phyloP scores from a whole-genome alignment of 2,113 vertebrate species.

The Passerina amoena region DNA sequence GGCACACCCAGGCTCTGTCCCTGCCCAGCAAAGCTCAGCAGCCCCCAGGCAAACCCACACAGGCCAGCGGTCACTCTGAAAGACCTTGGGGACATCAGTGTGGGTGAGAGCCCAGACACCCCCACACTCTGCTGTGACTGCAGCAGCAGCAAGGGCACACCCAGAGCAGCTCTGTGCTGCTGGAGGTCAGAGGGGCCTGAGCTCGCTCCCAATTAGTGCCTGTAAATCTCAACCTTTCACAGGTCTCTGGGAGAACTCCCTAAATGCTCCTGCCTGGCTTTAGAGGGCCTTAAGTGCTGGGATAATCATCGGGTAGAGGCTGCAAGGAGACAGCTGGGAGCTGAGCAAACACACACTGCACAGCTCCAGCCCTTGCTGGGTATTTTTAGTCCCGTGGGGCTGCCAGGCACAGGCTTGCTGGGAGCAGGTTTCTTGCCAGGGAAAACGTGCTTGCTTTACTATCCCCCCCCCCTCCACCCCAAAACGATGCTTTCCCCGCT shows the following conservation, averaged over 20 bases:
- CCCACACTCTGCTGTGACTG: not conserved
- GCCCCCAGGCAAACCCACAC: not conserved
- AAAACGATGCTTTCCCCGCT: not conserved
- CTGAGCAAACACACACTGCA: slow-evolving; percentile 2
- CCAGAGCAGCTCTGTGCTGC: not conserved
- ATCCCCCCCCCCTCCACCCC: not conserved
- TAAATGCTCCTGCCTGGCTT: not conserved
- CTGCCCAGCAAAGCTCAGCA: rapidly evolving
- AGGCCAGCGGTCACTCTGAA: rapidly evolving
- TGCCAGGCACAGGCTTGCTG: slow-evolving; percentile 37
- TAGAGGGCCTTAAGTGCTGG: not conserved
- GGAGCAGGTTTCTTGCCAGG: not conserved
- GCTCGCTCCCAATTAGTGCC: not conserved
- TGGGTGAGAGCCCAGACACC: not conserved
- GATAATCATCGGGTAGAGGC: not conserved
- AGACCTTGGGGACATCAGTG: not conserved
- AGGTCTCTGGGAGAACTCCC: not conserved
- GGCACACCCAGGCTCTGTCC: not conserved
- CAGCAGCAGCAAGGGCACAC: not conserved
- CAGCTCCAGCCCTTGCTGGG: slow-evolving; percentile 11
- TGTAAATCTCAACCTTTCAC: not conserved
- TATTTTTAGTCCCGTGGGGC: slow-evolving; percentile 47
- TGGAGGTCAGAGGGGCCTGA: not conserved
- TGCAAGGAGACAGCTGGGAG: slow-evolving; percentile 31
- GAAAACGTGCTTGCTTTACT: not conserved